A percentile compares a stretch with the other conserved stretches of the same genome.
phyloP scores from a whole-genome alignment of 2,113 vertebrate genomes.

The Grammomys dolichurus region DNA sequence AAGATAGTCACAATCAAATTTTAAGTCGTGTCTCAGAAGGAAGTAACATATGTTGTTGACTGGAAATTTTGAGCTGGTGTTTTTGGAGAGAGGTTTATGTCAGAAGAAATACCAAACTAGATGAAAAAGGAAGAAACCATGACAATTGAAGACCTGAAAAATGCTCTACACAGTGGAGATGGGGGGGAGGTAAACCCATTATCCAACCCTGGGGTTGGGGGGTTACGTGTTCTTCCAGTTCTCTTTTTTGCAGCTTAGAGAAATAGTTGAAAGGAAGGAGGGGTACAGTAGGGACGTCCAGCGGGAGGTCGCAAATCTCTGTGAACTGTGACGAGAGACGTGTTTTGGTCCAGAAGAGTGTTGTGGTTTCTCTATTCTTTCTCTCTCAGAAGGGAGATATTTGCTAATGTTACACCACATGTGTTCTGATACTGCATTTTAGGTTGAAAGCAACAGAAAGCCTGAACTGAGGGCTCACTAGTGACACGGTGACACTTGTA shows the following conservation, averaged over 20 bases:
- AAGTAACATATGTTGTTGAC: neutral
- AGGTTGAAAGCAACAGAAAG: neutral
- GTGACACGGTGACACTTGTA: too few relatives aligned
- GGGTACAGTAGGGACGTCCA: neutral
- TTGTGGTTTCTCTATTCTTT: neutral
- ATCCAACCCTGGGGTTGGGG: neutral
- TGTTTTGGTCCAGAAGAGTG: accelerated
- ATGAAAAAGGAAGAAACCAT: neutral
- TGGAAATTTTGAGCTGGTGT: neutral
- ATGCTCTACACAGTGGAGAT: neutral
- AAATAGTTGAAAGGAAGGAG: neutral
- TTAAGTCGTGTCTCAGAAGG: neutral
- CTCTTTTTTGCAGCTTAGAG: neutral
- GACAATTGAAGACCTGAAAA: neutral
- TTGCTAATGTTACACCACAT: neutral
- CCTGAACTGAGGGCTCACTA: neutral
- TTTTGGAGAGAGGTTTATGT: neutral
- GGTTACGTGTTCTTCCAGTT: neutral
- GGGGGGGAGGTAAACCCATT: neutral
- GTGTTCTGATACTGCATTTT: neutral
- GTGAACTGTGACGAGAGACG: neutral
- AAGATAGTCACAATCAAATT: neutral
- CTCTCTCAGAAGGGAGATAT: neutral
- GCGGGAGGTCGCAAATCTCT: neutral
- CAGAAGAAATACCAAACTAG: neutral